Evolutionary conservation across 2,113 vertebrate species (phyloP), one percentile per base, ranked within the genome.

Genomic region (Rallus limicola): DNA sequence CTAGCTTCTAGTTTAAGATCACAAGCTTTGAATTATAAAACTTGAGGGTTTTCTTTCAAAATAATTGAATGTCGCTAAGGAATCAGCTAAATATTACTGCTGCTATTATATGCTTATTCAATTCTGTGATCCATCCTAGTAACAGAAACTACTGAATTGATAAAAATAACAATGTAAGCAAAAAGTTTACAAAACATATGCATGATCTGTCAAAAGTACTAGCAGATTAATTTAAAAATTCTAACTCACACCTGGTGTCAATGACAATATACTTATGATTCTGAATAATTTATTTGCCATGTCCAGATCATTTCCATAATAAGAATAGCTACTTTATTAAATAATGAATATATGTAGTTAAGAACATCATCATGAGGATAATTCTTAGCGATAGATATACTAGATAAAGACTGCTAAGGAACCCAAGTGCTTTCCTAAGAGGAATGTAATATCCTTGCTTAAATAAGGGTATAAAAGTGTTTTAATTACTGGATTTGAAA

Each of bases 311-410:
- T 91, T 96, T 96, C 85, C 85, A 83, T 90, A 53, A 88, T 75
- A 92, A 96, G 95, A 95, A 97, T 94, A 95, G 88, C 79, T 95
- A 60, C 75, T 67, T 95, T 93, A 92, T 95, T 94, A 88, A 97
- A 94, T 96, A 90, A 95, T 95, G 74, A 87, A 96, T 95, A 88
- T 80, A 67, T 59, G 56, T 70, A 94, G 90, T 96, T 95, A 93
- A 94, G 75, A 95, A 83, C 56, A 94, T 94, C 85, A 95, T 75
- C 82, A 83, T 92, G 92, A 96, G 63, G 78, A 78, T 96, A 97
- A 94, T 94, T 96, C 85, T 95, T 92, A 90, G 64, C 95, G 85
- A 95, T 78, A 95, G 90, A 94, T 90, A 93, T 26, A 87, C 52
- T 76, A 48, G 44, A 40, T 86, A 93, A 92, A 92, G 79, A 67